phyloP scores from a whole-genome alignment of 2,888 invertebrate species.

The Lasioglossum figueresi region DNA sequence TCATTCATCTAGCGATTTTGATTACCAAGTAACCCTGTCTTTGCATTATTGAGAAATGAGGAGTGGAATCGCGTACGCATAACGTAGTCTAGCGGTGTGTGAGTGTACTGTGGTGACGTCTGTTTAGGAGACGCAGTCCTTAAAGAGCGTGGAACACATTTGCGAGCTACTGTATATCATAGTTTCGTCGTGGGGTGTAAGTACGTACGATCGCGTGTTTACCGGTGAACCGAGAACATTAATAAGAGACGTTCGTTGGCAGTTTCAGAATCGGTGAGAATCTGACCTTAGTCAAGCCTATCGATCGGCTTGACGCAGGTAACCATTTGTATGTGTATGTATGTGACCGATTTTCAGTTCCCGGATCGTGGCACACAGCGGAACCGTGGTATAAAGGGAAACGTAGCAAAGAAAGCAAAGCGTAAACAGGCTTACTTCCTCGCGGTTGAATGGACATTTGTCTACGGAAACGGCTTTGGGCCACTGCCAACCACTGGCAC shows the following conservation, averaged over 20 bases:
- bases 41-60: no score
- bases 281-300: constrained; percentile 42
- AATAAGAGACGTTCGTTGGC: constrained; percentile 17
- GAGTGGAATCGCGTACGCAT: no score
- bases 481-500: constrained; percentile 85
- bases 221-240: not conserved
- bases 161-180: not conserved
- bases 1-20: no score
- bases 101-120: no score
- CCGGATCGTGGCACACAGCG: constrained; percentile 26
- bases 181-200: not conserved
- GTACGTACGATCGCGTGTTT: not conserved
- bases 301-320: constrained; percentile 35
- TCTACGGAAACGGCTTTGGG: constrained; percentile 79
- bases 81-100: no score
- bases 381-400: constrained; percentile 52
- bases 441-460: constrained; percentile 72
- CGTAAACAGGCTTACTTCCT: constrained; percentile 70
- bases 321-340: constrained; percentile 32
- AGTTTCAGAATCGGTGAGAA: constrained; percentile 23
- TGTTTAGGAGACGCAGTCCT: no score
- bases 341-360: constrained; percentile 64
- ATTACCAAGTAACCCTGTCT: no score
- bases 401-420: constrained; percentile 67
- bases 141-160: no score